Evolutionary conservation across 2,113 vertebrate species (phyloP).

Genomic region (Syrrhaptes paradoxus): DNA sequence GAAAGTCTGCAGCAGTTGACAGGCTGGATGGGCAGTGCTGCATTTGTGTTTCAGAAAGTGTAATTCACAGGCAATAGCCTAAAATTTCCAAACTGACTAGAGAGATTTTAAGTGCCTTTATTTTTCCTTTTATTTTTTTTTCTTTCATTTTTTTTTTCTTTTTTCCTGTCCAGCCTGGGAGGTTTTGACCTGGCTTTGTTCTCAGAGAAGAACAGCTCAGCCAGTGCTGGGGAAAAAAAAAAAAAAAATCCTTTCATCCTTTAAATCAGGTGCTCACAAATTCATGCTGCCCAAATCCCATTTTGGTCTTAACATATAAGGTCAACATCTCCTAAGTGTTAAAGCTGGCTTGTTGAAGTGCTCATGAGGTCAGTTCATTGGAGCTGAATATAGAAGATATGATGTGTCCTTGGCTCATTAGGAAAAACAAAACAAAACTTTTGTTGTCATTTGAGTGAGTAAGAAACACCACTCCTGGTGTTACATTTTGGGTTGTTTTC

Average conservation of each 20-base stretch:
- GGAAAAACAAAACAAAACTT: background rate
- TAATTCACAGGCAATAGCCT: background rate
- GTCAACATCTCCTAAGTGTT: background rate
- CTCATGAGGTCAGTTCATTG: background rate
- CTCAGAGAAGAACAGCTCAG: background rate
- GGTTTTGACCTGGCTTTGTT: background rate
- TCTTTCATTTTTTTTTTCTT: too few species aligned
- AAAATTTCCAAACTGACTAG: background rate
- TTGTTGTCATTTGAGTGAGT: background rate
- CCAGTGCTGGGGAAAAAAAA: background rate
- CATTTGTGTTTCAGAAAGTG: background rate
- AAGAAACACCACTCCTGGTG: background rate
- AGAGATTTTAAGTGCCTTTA: background rate
- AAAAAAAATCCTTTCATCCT: background rate
- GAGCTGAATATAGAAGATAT: background rate
- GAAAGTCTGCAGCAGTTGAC: constrained; percentile 1
- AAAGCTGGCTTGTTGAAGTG: background rate
- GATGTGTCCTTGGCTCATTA: background rate
- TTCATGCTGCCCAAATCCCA: background rate
- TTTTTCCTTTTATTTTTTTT: too few species aligned
- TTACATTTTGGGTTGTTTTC: background rate
- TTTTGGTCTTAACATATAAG: background rate
- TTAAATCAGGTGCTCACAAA: background rate
- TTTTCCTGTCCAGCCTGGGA: fast-evolving
- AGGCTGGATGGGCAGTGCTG: background rate